Percentiles rank a stretch among this genome's conserved stretches.
Conservation (phyloP, 2,888 invertebrate genomes). For the Belgica antarctica region DNA sequence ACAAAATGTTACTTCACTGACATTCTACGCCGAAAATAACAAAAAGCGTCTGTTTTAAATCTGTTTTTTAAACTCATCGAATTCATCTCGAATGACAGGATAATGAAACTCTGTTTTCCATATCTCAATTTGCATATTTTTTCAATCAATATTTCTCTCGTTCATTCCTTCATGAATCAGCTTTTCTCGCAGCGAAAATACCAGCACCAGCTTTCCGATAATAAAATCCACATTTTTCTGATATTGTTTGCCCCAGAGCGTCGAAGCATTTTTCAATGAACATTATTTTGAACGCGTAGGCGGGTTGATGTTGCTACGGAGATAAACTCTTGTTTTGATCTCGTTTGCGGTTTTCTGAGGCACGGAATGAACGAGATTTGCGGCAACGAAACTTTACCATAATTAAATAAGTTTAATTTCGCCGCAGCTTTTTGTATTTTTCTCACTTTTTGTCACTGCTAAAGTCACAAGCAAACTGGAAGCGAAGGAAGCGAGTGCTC, state of each 20-base stretch:
- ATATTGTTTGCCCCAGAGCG: neutral
- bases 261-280: constrained; percentile 6
- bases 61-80: too few relatives aligned
- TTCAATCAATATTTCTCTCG: neutral
- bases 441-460: neutral
- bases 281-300: neutral
- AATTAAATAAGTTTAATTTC: constrained; percentile 8
- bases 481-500: neutral
- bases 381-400: neutral
- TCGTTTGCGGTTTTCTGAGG: too few relatives aligned
- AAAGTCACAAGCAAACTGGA: neutral
- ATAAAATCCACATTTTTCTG: neutral
- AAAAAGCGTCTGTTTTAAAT: too few relatives aligned
- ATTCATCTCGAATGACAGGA: too few relatives aligned
- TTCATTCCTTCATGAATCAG: neutral
- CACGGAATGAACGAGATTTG: too few relatives aligned
- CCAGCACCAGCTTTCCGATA: neutral
- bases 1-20: too few relatives aligned
- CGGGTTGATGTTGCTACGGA: neutral
- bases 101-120: neutral
- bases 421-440: neutral
- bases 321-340: too few relatives aligned
- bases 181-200: neutral
- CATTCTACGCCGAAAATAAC: too few relatives aligned
- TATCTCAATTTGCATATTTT: neutral